These are phyloP conservation scores for Pseudomyrmex dendroicus DNA, from an alignment of 1,140 invertebrate genomes.

Conservation along the genomic window DNA sequence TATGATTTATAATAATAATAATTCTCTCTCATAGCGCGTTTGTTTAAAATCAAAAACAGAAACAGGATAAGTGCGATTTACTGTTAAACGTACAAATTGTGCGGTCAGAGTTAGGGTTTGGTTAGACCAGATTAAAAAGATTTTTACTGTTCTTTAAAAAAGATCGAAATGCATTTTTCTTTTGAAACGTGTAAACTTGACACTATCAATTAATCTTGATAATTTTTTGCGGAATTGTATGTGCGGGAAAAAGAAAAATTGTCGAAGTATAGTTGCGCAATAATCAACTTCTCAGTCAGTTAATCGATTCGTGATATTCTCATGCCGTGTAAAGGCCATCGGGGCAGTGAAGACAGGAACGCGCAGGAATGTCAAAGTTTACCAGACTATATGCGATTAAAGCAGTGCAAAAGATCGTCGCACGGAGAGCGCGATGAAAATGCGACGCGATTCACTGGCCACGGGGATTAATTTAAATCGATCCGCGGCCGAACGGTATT, in stretches of 20 bases:
- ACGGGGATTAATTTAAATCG: conserved; percentile 38
- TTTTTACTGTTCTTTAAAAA: too few relatives aligned
- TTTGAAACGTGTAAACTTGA: too few relatives aligned
- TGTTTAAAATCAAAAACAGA: too few relatives aligned
- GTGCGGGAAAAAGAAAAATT: conserved; percentile 23
- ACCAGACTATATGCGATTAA: conserved; percentile 22
- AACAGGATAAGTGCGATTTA: too few relatives aligned
- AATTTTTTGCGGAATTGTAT: neutral
- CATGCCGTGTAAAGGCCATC: conserved; percentile 65
- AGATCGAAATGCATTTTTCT: too few relatives aligned
- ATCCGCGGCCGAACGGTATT: neutral
- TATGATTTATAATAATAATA: too few relatives aligned
- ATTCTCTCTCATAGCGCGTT: too few relatives aligned
- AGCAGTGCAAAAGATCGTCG: too few relatives aligned
- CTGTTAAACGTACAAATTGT: too few relatives aligned
- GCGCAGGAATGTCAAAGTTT: conserved; percentile 50
- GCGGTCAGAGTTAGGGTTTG: too few relatives aligned
- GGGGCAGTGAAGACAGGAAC: conserved; percentile 59
- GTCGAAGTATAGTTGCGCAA: neutral
- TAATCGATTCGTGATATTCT: conserved; percentile 33
- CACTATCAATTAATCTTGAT: too few relatives aligned
- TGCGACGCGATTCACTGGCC: neutral
- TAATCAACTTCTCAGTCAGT: conserved; percentile 19
- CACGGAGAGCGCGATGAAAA: conserved; percentile 18
- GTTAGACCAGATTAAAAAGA: too few relatives aligned